Evolutionary conservation across 1,140 invertebrate genomes (phyloP), one percentile per base, ranked within the genome.

Genomic region (Linepithema humile): DNA sequence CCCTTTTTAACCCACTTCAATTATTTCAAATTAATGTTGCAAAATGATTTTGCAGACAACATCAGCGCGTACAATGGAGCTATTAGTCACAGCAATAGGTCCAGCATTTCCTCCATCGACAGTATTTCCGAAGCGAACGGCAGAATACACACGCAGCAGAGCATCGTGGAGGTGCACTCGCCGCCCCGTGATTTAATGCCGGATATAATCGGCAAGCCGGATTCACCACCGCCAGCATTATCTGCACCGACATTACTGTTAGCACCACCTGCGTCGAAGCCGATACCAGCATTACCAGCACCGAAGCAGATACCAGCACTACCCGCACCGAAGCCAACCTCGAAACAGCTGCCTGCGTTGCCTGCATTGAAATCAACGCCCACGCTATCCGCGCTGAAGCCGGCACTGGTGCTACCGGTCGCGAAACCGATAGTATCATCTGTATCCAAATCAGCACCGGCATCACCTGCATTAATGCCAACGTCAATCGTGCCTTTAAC

Each of bases 401-500:
- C n/a, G n/a, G n/a, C n/a, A n/a, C n/a, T n/a, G n/a, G n/a, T n/a
- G n/a, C n/a, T n/a, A n/a, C n/a, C n/a, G n/a, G n/a, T n/a, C n/a
- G n/a, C n/a, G n/a, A n/a, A n/a, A n/a, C n/a, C n/a, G n/a, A n/a
- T n/a, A n/a, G n/a, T n/a, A n/a, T n/a, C n/a, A n/a, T n/a, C n/a
- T n/a, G n/a, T n/a, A n/a, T n/a, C n/a, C n/a, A n/a, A 40, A 9
- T 75, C 69, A 29, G 64, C 23, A 9, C 40, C 64, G 0, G 15
- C 65, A 17, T 29, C 70, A 40, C 32, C 40, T n/a, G 10, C n/a
- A 67, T 43, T 43, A 40, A 17, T 29, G 35, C 17, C 43, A 23
- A n/a, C 29, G 6, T 35, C 64, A 23, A 75, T 87, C 23, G 62
- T 83, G 40, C 84, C 90, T 20, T 89, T 84, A 5, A 91, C 93